Evolutionary conservation across 1,140 invertebrate genomes (phyloP).

Genomic region (Bombus sibiricus): DNA sequence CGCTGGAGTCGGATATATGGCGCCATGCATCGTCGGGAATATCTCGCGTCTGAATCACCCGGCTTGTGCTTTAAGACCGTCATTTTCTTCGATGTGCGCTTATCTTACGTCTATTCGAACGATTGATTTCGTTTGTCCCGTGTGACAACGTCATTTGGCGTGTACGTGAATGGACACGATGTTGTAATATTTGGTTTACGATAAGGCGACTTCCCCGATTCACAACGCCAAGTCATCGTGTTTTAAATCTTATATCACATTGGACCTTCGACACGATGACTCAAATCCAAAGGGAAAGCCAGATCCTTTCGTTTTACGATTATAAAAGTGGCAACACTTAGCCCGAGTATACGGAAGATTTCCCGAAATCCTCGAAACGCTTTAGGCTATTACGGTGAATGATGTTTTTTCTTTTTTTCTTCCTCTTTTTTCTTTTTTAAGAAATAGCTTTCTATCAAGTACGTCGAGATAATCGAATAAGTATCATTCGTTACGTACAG

Average conservation of each 20-base stretch:
- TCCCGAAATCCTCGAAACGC: neutral
- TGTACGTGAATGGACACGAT: no score
- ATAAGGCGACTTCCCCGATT: neutral
- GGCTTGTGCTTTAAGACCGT: conserved; percentile 2
- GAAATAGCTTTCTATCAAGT: neutral
- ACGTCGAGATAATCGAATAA: no score
- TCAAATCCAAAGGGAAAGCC: neutral
- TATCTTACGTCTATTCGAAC: neutral
- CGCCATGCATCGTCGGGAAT: conserved; percentile 74
- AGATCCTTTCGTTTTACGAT: neutral
- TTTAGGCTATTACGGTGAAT: neutral
- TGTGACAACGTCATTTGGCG: neutral
- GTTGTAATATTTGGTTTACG: neutral
- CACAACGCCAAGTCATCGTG: neutral
- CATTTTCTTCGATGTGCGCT: conserved; percentile 13
- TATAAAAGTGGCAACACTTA: neutral
- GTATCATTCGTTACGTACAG: no score
- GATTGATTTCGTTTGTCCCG: conserved; percentile 18
- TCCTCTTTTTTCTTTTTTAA: neutral
- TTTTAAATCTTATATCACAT: no score
- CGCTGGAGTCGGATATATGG: conserved; percentile 72
- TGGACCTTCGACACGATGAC: no score
- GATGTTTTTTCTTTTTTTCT: no score
- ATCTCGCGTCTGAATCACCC: conserved; percentile 76
- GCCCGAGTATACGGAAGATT: neutral